Base-by-base conservation (phyloP, 2,888 invertebrate species). In the Pollenia griseotomentosa region DNA sequence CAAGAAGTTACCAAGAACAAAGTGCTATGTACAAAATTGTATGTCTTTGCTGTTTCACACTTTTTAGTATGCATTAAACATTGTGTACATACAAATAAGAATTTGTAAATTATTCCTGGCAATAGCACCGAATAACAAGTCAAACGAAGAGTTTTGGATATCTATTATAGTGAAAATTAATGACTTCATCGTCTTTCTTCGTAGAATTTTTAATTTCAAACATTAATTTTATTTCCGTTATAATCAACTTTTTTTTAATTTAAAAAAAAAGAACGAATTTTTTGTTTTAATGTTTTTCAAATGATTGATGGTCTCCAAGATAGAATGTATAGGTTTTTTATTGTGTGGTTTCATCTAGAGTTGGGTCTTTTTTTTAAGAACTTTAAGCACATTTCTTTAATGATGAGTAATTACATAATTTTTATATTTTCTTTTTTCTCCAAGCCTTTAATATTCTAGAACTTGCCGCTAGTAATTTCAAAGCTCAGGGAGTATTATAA, bases 151-250 rank as follows among this genome's bases (percentile, higher is more conserved):
- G 71, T 44, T 53, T 19, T 8, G 44, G 33, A 14, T n/a, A 9
- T n/a, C 51, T 14, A 7, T 23, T 44, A 19, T n/a, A 51, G n/a
- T 44, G 46, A 16, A 68, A 68, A 40, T 66, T 46, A 46, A 70
- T 77, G 33, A 77, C 53, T 63, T 68, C 7, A 65, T 65, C 14
- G 53, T 11, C 42, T 53, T 68, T 59, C 70, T 23, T 19, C 55
- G 14, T 14, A 66, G 42, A 23, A 23, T 9, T 14, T 70, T 8
- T 16, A 59, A 79, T 79, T 68, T 48, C 33, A 23, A 61, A 73
- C 57, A 74, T 74, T 68, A 66, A 66, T 61, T 79, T 40, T 75
- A 82, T 82, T 73, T 85, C 85, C 85, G 85, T 82, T 85, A 85
- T 66, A 57, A 51, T 40, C 44, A 59, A 42, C 11, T 53, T 11